Conservation (phyloP, 2,797 vertebrate species). For the Tragelaphus eurycerus region DNA sequence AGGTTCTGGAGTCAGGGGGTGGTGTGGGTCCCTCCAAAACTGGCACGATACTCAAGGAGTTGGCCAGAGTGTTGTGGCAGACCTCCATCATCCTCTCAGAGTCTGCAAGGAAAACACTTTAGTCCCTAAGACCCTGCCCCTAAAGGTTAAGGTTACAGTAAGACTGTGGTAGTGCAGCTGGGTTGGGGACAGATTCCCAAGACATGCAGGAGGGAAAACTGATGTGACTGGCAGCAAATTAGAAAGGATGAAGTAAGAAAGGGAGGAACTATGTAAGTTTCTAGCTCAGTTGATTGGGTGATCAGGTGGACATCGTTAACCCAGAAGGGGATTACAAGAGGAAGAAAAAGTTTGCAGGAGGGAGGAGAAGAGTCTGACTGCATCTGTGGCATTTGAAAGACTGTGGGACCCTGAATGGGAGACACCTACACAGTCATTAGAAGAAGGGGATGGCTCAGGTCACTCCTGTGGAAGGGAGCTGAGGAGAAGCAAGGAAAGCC, state of each 20-base stretch:
- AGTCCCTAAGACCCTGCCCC: background rate
- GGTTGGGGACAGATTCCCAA: background rate
- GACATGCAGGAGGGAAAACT: background rate
- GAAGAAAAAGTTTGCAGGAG: background rate
- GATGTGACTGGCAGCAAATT: background rate
- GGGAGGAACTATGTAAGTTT: background rate
- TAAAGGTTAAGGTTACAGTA: background rate
- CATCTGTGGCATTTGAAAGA: background rate
- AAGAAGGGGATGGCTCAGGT: background rate
- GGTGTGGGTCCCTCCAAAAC: conserved; percentile 81
- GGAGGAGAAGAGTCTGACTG: background rate
- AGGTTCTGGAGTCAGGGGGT: conserved; percentile 75
- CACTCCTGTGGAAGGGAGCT: background rate
- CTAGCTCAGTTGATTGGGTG: background rate
- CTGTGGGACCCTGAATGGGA: background rate
- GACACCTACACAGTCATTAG: background rate
- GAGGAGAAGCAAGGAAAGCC: background rate
- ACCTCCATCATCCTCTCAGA: conserved; percentile 90
- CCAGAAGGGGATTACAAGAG: background rate
- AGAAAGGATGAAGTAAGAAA: background rate
- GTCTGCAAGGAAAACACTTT: conserved; percentile 82
- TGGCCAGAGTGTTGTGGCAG: conserved; percentile 89
- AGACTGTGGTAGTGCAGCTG: background rate
- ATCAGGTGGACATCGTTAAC: background rate
- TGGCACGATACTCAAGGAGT: conserved; percentile 86